Conservation (phyloP, 2,888 invertebrate species). For the Chaetoderma sp. region DNA sequence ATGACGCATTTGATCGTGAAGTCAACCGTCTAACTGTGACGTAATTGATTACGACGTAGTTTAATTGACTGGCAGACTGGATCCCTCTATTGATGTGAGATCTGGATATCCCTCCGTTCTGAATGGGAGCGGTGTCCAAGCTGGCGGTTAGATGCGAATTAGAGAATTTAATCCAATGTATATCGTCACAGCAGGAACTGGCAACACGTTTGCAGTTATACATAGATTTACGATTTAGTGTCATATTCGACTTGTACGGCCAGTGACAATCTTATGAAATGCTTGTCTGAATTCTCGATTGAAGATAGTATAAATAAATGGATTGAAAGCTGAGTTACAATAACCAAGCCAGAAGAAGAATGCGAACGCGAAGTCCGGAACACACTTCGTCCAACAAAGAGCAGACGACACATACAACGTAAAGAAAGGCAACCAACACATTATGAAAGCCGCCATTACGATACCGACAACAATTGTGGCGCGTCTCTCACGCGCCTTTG, state of each 20-base stretch:
- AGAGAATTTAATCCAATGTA: no score
- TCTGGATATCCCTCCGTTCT: no score
- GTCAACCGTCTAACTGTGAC: no score
- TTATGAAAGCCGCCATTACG: constrained; percentile 98
- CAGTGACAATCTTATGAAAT: constrained; percentile 89
- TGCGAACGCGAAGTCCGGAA: constrained; percentile 75
- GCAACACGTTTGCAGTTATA: no score
- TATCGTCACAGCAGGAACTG: no score
- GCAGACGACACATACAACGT: constrained; percentile 71
- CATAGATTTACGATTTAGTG: no score
- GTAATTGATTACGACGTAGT: no score
- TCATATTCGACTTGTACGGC: constrained; percentile 24
- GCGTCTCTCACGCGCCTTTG: constrained; percentile 94
- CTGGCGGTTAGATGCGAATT: no score
- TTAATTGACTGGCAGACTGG: no score
- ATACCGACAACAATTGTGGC: constrained; percentile 96
- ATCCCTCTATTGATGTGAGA: no score
- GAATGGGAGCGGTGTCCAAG: no score
- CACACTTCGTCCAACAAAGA: constrained; percentile 58
- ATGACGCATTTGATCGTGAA: no score
- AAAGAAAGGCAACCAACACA: constrained; percentile 99
- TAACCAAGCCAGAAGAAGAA: constrained; percentile 97
- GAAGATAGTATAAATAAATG: constrained; percentile 93
- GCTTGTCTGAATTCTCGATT: constrained; percentile 97
- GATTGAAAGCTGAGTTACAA: constrained; percentile 96